phyloP scores from a whole-genome alignment of 2,797 vertebrate genomes.

The Spheniscus humboldti region DNA sequence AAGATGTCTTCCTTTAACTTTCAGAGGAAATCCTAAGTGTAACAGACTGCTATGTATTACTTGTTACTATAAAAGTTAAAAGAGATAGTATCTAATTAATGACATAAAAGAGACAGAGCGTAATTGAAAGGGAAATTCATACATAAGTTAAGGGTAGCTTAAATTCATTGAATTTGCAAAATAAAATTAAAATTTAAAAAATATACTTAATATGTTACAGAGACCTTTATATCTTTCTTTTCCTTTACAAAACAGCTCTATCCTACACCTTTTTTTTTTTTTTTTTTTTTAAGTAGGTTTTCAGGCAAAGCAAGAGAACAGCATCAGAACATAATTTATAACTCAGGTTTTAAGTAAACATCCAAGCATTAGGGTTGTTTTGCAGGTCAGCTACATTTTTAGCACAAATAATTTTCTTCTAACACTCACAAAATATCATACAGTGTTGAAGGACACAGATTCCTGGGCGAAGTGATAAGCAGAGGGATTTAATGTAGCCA shows the following conservation, averaged over 20 bases:
- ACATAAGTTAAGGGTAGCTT: not conserved
- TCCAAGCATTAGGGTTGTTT: not conserved
- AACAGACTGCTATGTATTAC: not conserved
- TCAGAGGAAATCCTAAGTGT: not conserved
- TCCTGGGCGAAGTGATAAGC: not conserved
- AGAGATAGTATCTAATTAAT: not conserved
- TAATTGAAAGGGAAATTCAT: not conserved
- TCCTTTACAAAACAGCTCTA: not conserved
- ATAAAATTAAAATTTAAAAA: not conserved
- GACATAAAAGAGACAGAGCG: not conserved
- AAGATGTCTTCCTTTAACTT: not conserved
- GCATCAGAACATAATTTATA: not conserved
- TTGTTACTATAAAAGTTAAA: not conserved
- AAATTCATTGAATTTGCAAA: not conserved
- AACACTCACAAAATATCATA: not conserved
- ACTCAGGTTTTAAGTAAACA: not conserved
- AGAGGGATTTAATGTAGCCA: not conserved
- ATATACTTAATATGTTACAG: not conserved
- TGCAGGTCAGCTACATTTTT: not conserved
- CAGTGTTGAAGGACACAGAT: not conserved
- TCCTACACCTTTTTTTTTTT: not conserved
- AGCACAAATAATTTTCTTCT: not conserved
- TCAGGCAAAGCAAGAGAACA: not conserved
- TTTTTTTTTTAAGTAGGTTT: not conserved
- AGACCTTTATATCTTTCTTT: not conserved